phyloP scores from a whole-genome alignment of 2,113 vertebrate species.

The Heteronetta atricapilla region DNA sequence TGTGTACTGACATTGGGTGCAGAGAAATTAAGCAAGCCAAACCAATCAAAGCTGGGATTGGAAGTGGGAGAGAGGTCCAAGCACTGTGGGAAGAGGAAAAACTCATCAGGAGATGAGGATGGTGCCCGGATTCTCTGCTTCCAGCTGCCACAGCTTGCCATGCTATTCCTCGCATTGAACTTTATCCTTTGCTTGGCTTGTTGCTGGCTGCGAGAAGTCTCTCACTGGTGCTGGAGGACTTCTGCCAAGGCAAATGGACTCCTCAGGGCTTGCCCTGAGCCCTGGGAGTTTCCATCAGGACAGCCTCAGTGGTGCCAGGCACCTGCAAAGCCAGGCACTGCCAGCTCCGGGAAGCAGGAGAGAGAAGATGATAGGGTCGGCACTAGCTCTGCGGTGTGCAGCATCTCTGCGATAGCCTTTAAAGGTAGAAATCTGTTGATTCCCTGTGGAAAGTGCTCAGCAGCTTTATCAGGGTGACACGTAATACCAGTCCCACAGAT shows the following conservation, averaged over 20 bases:
- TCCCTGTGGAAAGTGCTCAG: background rate
- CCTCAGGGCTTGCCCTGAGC: background rate
- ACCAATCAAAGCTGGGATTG: background rate
- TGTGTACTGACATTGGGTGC: background rate
- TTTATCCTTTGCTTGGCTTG: background rate
- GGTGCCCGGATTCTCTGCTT: background rate
- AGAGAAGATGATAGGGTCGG: background rate
- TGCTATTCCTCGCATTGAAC: accelerated
- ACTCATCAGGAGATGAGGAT: accelerated
- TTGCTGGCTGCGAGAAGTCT: background rate
- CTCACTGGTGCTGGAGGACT: background rate
- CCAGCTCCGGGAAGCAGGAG: background rate
- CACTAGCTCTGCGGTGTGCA: too few species aligned
- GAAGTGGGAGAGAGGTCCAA: background rate
- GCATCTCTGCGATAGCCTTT: background rate
- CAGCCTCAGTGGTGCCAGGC: background rate
- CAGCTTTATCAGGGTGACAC: background rate
- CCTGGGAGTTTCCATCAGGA: background rate
- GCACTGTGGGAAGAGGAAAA: background rate
- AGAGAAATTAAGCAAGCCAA: background rate
- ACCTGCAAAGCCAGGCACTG: background rate
- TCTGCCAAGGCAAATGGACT: accelerated
- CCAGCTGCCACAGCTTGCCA: too few species aligned
- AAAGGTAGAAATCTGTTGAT: background rate
- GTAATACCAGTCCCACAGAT: background rate